Conservation (phyloP, 2,888 invertebrate species). For the Leptodirus hochenwartii region DNA sequence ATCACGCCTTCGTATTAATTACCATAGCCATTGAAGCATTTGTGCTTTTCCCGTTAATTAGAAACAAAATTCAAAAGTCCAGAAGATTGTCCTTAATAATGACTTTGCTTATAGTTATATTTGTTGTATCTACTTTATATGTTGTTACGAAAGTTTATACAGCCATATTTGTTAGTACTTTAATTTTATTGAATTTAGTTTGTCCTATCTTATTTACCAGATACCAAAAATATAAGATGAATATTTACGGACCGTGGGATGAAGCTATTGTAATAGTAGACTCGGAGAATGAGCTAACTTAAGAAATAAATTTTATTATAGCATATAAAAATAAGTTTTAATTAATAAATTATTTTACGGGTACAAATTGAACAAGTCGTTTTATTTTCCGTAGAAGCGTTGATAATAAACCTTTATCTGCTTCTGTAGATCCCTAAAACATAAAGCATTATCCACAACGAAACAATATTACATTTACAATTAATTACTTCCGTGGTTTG, state of each 20-base stretch:
- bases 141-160: slow-evolving; percentile 37
- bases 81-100: slow-evolving; percentile 31
- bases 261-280: slow-evolving; percentile 72
- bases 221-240: slow-evolving; percentile 67
- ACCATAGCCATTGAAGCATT: slow-evolving; percentile 78
- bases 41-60: slow-evolving; percentile 70
- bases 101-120: slow-evolving; percentile 10
- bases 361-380: slow-evolving; percentile 60
- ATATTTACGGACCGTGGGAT: slow-evolving; percentile 97
- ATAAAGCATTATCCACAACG: slow-evolving; percentile 7
- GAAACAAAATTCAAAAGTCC: slow-evolving; percentile 37
- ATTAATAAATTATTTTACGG: slow-evolving; percentile 27
- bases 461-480: slow-evolving; percentile 14
- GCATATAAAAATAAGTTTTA: slow-evolving; percentile 11
- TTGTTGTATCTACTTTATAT: slow-evolving; percentile 34
- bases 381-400: slow-evolving; percentile 62
- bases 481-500: slow-evolving; percentile 40
- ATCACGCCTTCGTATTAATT: slow-evolving; percentile 79
- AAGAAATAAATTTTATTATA: too few relatives aligned
- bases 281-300: too few relatives aligned
- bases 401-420: slow-evolving; percentile 53
- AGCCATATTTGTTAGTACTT: slow-evolving; percentile 38
- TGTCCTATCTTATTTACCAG: slow-evolving; percentile 60
- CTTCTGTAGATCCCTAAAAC: slow-evolving; percentile 39
- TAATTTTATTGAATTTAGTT: slow-evolving; percentile 46